A percentile compares a stretch with the other conserved stretches of the same genome.
Conservation (phyloP, 92 coral and sea anemone species). For the Plumapathes pennacea region DNA sequence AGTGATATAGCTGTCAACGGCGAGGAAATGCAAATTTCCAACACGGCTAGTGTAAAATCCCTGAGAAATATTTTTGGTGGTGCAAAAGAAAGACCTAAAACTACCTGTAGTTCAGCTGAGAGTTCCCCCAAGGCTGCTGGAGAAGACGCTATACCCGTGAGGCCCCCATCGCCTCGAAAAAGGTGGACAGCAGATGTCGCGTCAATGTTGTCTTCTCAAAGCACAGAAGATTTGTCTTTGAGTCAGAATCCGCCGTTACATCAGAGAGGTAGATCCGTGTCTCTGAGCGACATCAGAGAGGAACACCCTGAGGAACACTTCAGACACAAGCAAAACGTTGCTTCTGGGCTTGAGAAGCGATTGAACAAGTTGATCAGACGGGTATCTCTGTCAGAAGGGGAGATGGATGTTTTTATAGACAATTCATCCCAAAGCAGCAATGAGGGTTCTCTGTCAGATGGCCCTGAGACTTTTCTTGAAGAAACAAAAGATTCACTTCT, state of each 20-base stretch:
- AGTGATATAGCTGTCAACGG: too few species aligned
- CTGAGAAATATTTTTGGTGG: too few species aligned
- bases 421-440: too few species aligned
- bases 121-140: too few species aligned
- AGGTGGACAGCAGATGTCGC: conserved; percentile 78
- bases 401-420: conserved; percentile 15
- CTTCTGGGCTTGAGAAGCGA: conserved; percentile 78
- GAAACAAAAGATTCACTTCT: too few species aligned
- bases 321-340: conserved; percentile 64
- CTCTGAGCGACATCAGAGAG: conserved; percentile 54
- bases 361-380: conserved; percentile 67
- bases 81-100: too few species aligned
- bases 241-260: conserved; percentile 17
- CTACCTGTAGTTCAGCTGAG: too few species aligned
- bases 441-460: too few species aligned
- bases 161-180: conserved; percentile 57
- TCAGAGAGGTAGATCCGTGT: conserved; percentile 52
- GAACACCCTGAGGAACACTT: conserved; percentile 32
- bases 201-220: conserved; percentile 24
- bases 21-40: too few species aligned
- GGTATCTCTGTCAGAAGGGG: conserved; percentile 56
- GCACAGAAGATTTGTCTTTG: conserved; percentile 9
- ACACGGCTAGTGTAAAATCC: too few species aligned
- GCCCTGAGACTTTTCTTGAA: too few species aligned
- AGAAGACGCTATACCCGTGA: too few species aligned